Percentiles rank a stretch among this genome's conserved stretches.
Evolutionary conservation across 1,140 invertebrate genomes (phyloP).

Genomic region (Spodoptera litura): DNA sequence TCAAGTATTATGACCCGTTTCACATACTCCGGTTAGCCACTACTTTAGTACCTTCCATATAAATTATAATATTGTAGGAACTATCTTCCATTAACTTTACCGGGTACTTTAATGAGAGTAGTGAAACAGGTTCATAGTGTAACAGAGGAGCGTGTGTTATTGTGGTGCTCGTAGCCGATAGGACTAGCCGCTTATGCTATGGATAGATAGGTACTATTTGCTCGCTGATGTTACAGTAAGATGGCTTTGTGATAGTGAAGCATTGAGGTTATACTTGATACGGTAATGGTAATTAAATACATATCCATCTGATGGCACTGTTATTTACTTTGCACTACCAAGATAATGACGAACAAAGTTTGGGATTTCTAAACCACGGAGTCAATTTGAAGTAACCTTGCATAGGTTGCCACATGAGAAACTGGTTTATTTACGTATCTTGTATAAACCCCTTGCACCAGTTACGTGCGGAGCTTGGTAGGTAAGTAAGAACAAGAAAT

Average conservation of each 20-base stretch:
- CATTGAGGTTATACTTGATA: neutral
- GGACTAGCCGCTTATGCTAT: neutral
- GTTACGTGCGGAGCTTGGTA: neutral
- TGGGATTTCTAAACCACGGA: neutral
- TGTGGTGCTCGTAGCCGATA: constrained; percentile 27
- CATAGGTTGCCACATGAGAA: too few species aligned
- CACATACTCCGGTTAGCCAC: too few species aligned
- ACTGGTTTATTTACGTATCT: neutral
- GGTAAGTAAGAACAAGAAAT: neutral
- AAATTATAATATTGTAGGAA: too few species aligned
- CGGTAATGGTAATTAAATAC: too few species aligned
- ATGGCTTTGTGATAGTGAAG: constrained; percentile 4
- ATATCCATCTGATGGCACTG: too few species aligned
- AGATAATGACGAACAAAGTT: neutral
- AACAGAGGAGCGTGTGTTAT: neutral
- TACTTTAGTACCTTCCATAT: too few species aligned
- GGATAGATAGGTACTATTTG: neutral
- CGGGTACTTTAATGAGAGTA: too few species aligned
- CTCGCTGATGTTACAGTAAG: neutral
- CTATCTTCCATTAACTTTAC: too few species aligned
- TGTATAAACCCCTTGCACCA: neutral
- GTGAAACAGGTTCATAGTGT: neutral
- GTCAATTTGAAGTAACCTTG: neutral
- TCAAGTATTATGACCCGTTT: neutral
- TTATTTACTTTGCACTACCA: too few species aligned